These are phyloP conservation scores for Drosophila neonasuta DNA, from an alignment of 2,888 invertebrate species.

Conservation along the genomic window DNA sequence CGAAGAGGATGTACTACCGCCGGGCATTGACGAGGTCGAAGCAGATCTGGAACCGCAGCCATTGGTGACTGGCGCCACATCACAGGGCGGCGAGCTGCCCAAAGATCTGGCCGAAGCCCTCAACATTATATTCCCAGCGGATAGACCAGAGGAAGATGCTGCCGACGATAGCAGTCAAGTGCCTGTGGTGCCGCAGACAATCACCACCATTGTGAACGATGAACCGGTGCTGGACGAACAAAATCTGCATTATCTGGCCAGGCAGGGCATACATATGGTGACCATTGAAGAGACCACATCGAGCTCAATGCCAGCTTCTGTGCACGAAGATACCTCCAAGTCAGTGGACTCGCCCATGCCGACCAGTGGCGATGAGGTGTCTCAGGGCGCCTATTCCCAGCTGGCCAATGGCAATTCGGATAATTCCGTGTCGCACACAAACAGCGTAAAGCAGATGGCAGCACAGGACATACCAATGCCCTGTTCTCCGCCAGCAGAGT, in stretches of 20 bases:
- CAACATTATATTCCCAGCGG: conserved; percentile 85
- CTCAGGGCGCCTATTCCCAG: conserved; percentile 20
- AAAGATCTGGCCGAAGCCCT: conserved; percentile 85
- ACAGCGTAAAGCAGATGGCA: conserved; percentile 24
- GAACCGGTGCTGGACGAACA: conserved; percentile 70
- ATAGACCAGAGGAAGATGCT: conserved; percentile 76
- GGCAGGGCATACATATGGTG: conserved; percentile 80
- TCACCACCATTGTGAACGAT: conserved; percentile 69
- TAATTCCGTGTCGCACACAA: conserved; percentile 1
- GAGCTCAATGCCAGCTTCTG: conserved; percentile 51
- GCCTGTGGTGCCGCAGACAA: conserved; percentile 60
- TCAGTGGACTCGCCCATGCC: conserved; percentile 35
- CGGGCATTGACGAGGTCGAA: conserved; percentile 81
- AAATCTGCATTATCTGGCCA: conserved; percentile 78
- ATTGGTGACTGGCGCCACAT: conserved; percentile 82
- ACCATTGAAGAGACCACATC: conserved; percentile 77
- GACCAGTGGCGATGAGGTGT: conserved; percentile 37
- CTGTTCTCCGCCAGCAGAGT: conserved; percentile 34
- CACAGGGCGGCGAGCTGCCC: conserved; percentile 83
- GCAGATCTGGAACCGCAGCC: conserved; percentile 82
- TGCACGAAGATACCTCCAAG: conserved; percentile 27
- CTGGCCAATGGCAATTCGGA: conserved; percentile 48
- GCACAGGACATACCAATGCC: conserved; percentile 73
- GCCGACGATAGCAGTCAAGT: conserved; percentile 34
- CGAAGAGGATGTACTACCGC: conserved; percentile 81